A percentile compares a stretch with the other conserved stretches of the same genome.
phyloP scores from a whole-genome alignment of 2,113 vertebrate species.

The Muntiacus muntjak region DNA sequence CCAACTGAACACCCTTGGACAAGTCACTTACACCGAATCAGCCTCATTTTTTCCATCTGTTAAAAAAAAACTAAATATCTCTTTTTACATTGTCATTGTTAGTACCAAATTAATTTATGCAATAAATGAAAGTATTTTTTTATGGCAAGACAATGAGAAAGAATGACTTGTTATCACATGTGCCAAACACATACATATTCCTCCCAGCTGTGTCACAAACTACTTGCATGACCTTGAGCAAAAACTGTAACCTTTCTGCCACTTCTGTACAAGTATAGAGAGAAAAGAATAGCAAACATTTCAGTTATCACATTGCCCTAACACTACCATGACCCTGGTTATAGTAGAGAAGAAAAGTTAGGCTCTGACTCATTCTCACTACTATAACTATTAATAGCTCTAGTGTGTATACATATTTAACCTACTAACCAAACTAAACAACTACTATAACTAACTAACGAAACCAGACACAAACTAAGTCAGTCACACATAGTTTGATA shows the following conservation, averaged over 20 bases:
- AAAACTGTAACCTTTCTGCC: neutral
- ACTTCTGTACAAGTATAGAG: neutral
- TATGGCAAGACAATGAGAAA: neutral
- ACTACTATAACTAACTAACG: neutral
- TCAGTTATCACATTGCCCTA: neutral
- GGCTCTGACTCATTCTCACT: neutral
- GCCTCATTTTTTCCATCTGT: neutral
- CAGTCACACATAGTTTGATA: neutral
- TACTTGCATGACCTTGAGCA: neutral
- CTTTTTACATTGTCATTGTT: neutral
- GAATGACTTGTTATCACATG: neutral
- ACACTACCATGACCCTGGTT: neutral
- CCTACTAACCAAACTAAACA: neutral
- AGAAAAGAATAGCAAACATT: neutral
- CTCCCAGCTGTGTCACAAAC: neutral
- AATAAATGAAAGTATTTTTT: neutral
- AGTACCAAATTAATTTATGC: neutral
- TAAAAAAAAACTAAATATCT: neutral
- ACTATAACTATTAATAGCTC: neutral
- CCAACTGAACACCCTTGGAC: neutral
- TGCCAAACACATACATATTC: neutral
- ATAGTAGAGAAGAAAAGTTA: neutral
- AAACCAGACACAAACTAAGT: neutral
- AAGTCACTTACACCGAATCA: neutral
- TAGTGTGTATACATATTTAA: neutral